Evolutionary conservation across 2,797 vertebrate genomes (phyloP).

Genomic region (Myotis daubentonii): DNA sequence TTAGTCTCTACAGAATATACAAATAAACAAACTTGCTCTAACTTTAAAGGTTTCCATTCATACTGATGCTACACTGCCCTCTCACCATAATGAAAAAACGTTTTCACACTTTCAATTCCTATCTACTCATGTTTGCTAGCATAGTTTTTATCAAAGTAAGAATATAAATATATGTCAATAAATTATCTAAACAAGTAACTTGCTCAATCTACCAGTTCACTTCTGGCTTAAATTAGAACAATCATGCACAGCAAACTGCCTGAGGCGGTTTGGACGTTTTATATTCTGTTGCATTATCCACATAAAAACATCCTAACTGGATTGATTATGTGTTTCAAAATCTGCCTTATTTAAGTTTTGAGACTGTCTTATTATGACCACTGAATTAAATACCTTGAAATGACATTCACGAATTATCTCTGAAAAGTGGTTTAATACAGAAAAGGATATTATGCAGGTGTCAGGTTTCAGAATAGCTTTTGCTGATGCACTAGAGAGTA

Average conservation of each 20-base stretch:
- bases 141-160: constrained; percentile 30
- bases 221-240: not conserved
- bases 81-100: not conserved
- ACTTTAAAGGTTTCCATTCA: not conserved
- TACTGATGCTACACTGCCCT: not conserved
- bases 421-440: constrained; percentile 13
- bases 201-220: not conserved
- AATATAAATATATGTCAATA: not conserved
- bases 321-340: not conserved
- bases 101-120: not conserved
- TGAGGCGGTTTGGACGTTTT: not conserved
- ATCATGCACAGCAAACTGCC: not conserved
- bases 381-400: constrained; percentile 44
- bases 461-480: not conserved
- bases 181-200: not conserved
- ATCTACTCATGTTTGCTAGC: not conserved
- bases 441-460: not conserved
- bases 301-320: not conserved
- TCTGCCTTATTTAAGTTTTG: constrained; percentile 6
- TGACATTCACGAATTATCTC: constrained; percentile 37
- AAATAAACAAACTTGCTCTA: not conserved
- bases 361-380: not conserved
- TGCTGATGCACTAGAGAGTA: constrained; percentile 1
- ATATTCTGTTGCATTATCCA: not conserved
- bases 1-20: not conserved